A percentile compares a stretch with the other conserved stretches of the same genome.
Conservation (phyloP, 1,140 invertebrate species). For the Lysiphlebus fabarum region DNA sequence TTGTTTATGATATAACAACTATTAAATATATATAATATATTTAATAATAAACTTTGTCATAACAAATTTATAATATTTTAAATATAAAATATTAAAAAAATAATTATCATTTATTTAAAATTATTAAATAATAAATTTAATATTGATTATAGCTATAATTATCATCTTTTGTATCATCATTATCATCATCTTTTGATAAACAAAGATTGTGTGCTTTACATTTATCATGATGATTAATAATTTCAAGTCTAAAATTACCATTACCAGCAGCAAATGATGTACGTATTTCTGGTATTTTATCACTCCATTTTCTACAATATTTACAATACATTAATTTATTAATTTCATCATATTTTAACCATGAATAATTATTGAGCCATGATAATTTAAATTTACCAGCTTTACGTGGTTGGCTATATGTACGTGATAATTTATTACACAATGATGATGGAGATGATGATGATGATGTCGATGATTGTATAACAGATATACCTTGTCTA, state of each 20-base stretch:
- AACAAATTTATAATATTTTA: too few relatives aligned
- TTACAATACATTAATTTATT: conserved; percentile 71
- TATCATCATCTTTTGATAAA: conserved; percentile 51
- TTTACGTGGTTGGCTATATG: conserved; percentile 50
- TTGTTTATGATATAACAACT: too few relatives aligned
- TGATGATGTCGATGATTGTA: conserved; percentile 47
- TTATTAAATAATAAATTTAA: background rate
- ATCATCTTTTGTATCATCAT: conserved; percentile 18
- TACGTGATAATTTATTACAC: conserved; percentile 26
- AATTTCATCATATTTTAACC: conserved; percentile 66
- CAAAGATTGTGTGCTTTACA: conserved; percentile 72
- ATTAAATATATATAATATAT: too few relatives aligned
- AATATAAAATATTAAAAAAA: conserved; percentile 28
- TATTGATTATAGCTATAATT: conserved; percentile 16
- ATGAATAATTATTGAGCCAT: conserved; percentile 66
- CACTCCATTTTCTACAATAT: conserved; percentile 69
- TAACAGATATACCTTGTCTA: conserved; percentile 53
- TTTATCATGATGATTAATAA: conserved; percentile 73
- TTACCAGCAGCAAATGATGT: conserved; percentile 74
- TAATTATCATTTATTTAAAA: conserved; percentile 4
- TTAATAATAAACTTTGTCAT: too few relatives aligned
- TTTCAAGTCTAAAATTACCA: conserved; percentile 70
- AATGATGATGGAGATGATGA: too few relatives aligned
- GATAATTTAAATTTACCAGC: conserved; percentile 62
- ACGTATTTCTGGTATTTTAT: conserved; percentile 65